Evolutionary conservation across 2,888 invertebrate species (phyloP).

Genomic region (Caenorhabditis sp.): DNA sequence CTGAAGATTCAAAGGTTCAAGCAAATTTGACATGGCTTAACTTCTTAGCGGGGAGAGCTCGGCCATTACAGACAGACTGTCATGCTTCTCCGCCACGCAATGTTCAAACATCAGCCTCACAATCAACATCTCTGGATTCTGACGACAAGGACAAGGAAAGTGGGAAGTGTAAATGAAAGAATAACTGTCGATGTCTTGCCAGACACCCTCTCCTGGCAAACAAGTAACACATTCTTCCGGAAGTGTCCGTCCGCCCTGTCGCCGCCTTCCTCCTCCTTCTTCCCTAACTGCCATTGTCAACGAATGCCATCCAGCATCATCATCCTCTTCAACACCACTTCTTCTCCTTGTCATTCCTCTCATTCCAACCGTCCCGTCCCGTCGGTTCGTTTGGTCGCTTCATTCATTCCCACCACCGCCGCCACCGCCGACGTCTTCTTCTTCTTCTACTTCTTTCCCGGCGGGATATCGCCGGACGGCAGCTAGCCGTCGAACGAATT

Average conservation of each 20-base stretch:
- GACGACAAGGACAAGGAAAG: no score
- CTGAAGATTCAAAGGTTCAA: no score
- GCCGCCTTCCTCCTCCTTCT: not conserved
- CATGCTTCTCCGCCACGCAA: no score
- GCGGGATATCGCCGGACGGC: slow-evolving; percentile 14
- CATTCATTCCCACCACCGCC: slow-evolving; percentile 32
- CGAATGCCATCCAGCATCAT: slow-evolving; percentile 8
- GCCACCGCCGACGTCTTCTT: not conserved
- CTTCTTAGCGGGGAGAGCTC: no score
- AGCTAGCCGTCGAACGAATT: slow-evolving; percentile 40
- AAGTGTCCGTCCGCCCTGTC: not conserved
- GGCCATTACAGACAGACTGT: no score
- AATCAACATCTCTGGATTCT: no score
- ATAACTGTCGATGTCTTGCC: no score
- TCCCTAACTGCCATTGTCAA: slow-evolving; percentile 9
- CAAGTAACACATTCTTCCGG: not conserved
- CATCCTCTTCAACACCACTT: no score
- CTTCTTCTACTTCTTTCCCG: slow-evolving; percentile 16
- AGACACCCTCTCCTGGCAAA: not conserved
- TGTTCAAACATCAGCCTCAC: no score
- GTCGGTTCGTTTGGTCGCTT: slow-evolving; percentile 9
- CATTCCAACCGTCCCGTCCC: slow-evolving; percentile 14
- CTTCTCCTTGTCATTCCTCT: not conserved
- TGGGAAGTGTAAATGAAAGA: not conserved
- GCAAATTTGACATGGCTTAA: no score